Conservation (phyloP, 2,888 invertebrate genomes). For the Auanema sp. region DNA sequence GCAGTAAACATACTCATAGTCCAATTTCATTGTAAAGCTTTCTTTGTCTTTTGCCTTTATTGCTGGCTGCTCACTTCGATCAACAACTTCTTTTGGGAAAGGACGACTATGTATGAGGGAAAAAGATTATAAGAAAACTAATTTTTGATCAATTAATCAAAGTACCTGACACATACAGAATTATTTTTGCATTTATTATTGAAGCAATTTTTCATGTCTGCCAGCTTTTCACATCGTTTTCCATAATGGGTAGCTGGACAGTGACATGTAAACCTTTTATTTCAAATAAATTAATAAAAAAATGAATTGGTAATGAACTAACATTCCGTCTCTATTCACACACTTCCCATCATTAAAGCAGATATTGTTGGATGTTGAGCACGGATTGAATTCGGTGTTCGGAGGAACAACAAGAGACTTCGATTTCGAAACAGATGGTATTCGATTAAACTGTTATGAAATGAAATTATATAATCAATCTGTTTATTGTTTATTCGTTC, state of each 20-base stretch:
- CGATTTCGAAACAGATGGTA: constrained; percentile 14
- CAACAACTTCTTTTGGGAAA: background rate
- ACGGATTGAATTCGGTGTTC: constrained; percentile 35
- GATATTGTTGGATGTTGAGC: constrained; percentile 25
- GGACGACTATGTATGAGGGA: background rate
- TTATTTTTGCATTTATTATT: constrained; percentile 29
- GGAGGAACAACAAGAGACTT: constrained; percentile 19
- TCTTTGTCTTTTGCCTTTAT: constrained; percentile 1
- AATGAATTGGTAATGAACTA: constrained; percentile 1
- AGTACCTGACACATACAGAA: constrained; percentile 36
- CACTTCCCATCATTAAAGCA: constrained; percentile 35
- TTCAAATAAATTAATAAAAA: constrained; percentile 13
- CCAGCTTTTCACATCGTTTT: constrained; percentile 36
- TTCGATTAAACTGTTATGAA: constrained; percentile 7
- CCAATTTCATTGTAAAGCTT: constrained; percentile 10
- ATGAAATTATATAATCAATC: too few relatives aligned
- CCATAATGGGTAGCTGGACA: constrained; percentile 39
- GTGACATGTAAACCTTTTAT: constrained; percentile 30
- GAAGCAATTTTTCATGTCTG: constrained; percentile 33
- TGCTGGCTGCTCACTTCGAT: background rate
- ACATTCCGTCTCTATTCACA: constrained; percentile 29
- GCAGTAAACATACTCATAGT: constrained; percentile 9
- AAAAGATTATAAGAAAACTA: background rate
- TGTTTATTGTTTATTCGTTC: too few relatives aligned
- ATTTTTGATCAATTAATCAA: too few relatives aligned